Base-by-base conservation (phyloP, 2,797 vertebrate genomes). In the Poecile montanus region DNA sequence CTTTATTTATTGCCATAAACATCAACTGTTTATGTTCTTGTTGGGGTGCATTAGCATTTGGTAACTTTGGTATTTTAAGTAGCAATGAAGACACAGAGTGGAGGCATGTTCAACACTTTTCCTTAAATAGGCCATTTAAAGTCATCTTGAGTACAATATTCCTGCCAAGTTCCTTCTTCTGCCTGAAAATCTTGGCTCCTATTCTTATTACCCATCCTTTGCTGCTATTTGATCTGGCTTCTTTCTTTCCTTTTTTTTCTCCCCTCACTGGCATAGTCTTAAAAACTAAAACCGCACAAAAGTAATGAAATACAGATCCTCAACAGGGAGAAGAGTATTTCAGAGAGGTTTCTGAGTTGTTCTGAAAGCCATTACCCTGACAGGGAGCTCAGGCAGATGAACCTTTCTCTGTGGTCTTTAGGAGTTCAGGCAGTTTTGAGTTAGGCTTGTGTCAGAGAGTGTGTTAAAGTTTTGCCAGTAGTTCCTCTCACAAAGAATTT, bases 91-190 rank as follows among this genome's bases (percentile, higher is more conserved):
- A 54, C 44, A 84, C 70, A 67, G 74, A 75, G n/a, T 44, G 74
- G 67, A 82, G 53, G 57, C 74, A 67, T 47, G 47, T 78, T 93
- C 78, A 78, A 91, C 60, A 68, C 50, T 91, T 91, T 63, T 53
- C 50, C n/a, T 87, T 74, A 83, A 89, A 81, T 30, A 93, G 88
- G 36, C 71, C 71, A 62, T 90, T 76, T 91, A 70, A 95, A 91
- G 77, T 50, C 87, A 60, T 73, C 51, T 56, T 83, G 62, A 72
- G 80, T 56, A 68, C 0, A 0, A 12, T 36, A 60, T 3, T 47
- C 50, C 73, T 92, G 79, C 84, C 92, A 96, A 90, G 36, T 70
- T 70, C 40, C 81, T 92, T 1, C 82, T 84, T 73, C 53, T 83
- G 57, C 66, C 14, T 83, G 75, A 63, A 71, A 93, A 73, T 44